Percentiles rank a stretch among this genome's conserved stretches.
phyloP scores from a whole-genome alignment of 2,113 vertebrate genomes.

The Notiomystis cincta region DNA sequence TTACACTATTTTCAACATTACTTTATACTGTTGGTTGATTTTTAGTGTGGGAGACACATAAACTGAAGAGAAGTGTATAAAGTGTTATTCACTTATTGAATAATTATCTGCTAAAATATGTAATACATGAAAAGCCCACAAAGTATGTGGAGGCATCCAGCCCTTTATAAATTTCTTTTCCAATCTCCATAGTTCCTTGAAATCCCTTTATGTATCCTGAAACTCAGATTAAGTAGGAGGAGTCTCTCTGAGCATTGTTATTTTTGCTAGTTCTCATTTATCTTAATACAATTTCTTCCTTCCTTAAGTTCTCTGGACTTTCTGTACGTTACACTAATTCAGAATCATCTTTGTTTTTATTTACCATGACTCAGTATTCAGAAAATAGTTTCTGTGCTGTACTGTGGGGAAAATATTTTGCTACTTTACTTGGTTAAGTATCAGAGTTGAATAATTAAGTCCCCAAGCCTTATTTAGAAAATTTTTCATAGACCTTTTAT shows the following conservation, averaged over 20 bases:
- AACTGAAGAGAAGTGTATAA: background rate
- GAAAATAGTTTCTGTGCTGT: background rate
- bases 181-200: background rate
- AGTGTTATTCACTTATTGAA: background rate
- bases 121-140: background rate
- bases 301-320: background rate
- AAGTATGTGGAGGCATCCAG: background rate
- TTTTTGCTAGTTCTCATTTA: background rate
- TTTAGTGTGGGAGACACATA: background rate
- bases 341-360: background rate
- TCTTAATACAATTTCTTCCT: background rate
- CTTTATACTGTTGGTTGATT: background rate
- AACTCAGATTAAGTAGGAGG: background rate
- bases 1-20: background rate
- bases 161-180: background rate
- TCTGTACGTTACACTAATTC: background rate
- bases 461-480: background rate
- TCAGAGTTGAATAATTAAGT: background rate
- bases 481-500: background rate
- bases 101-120: background rate
- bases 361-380: background rate
- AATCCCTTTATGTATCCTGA: background rate
- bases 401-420: background rate
- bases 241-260: background rate
- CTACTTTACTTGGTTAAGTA: background rate